These are phyloP conservation scores for Noctua comes DNA, from an alignment of 2,888 invertebrate species.

Conservation along the genomic window DNA sequence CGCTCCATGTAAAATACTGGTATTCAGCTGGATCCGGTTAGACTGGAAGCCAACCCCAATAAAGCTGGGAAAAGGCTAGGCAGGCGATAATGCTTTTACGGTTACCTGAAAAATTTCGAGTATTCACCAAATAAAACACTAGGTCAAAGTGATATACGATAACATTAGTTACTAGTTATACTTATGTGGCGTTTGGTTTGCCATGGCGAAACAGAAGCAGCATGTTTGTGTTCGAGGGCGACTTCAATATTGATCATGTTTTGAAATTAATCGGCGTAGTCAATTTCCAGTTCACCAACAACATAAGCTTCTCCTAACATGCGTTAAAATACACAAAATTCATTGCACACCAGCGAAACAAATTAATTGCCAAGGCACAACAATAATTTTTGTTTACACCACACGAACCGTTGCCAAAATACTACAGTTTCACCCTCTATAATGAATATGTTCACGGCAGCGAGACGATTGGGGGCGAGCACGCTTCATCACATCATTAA, in stretches of 20 bases:
- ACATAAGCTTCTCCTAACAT: neutral
- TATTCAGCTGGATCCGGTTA: no score
- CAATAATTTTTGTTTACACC: constrained; percentile 38
- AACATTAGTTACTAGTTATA: neutral
- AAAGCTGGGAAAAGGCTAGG: no score
- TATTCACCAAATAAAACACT: no score
- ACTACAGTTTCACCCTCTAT: constrained; percentile 61
- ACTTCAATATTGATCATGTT: neutral
- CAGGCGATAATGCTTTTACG: no score
- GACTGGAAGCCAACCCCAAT: no score
- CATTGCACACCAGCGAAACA: neutral
- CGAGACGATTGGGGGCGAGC: constrained; percentile 69
- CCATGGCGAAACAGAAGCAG: neutral
- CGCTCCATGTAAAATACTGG: no score
- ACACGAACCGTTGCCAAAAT: constrained; percentile 43
- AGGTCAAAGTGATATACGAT: neutral
- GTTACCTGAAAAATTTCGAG: no score
- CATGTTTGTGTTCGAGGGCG: neutral
- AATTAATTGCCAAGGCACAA: neutral
- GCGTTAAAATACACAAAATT: neutral
- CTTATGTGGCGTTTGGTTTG: neutral
- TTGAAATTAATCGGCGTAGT: neutral
- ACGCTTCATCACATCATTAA: constrained; percentile 62
- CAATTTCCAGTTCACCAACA: no score
- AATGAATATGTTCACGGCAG: constrained; percentile 76